These are phyloP conservation scores for Petrolisthes manimaculis DNA, from an alignment of 2,888 invertebrate genomes.

Conservation along the genomic window DNA sequence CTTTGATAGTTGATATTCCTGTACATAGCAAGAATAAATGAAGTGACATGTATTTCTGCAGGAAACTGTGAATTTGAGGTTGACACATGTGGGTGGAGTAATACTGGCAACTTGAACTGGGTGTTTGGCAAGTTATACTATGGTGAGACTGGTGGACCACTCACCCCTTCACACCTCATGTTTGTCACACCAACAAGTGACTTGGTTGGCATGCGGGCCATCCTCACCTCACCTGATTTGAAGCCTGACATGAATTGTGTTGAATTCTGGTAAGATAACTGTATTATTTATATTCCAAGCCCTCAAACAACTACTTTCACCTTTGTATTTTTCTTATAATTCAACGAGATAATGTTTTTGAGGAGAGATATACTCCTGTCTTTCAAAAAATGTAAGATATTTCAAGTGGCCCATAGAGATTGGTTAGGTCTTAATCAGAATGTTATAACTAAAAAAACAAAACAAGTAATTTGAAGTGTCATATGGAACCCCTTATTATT, in stretches of 20 bases:
- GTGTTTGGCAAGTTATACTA: constrained; percentile 36
- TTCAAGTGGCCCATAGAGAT: too few species aligned
- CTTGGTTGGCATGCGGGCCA: constrained; percentile 34
- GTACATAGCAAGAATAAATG: too few species aligned
- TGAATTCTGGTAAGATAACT: constrained; percentile 36
- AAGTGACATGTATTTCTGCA: neutral
- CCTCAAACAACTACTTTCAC: neutral
- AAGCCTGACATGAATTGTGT: constrained; percentile 38
- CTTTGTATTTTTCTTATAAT: neutral
- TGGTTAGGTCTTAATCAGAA: too few species aligned
- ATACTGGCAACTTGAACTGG: constrained; percentile 44
- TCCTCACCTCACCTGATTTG: constrained; percentile 46
- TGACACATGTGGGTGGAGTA: constrained; percentile 58
- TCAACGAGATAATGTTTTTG: too few species aligned
- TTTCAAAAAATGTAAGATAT: too few species aligned
- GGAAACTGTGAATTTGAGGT: constrained; percentile 53
- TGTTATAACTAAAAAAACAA: too few species aligned
- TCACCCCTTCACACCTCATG: constrained; percentile 48
- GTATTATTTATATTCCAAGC: neutral
- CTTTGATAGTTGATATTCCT: too few species aligned
- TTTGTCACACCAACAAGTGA: constrained; percentile 34
- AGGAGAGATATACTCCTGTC: too few species aligned
- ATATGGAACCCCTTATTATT: too few species aligned
- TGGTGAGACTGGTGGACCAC: constrained; percentile 26
- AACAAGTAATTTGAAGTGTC: too few species aligned